Percentiles rank a stretch among this genome's conserved stretches.
Evolutionary conservation across 1,140 invertebrate genomes (phyloP).

Genomic region (Neodiprion lecontei): DNA sequence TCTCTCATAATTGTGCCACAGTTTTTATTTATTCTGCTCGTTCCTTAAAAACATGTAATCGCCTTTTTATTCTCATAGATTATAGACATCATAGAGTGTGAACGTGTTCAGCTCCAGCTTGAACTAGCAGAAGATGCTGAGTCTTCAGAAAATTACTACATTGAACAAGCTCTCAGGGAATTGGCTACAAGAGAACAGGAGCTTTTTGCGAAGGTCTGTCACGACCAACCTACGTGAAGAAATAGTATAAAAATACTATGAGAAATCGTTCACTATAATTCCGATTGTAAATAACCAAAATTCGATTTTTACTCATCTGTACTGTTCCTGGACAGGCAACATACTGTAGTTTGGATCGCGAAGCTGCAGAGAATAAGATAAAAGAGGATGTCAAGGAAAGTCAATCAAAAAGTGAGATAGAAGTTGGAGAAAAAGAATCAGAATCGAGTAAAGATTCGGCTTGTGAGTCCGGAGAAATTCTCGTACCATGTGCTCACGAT

Average conservation of each 20-base stretch:
- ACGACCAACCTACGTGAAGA: neutral
- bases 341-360: too few relatives aligned
- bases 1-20: neutral
- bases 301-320: too few relatives aligned
- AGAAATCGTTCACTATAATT: neutral
- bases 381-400: neutral
- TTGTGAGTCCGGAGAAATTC: constrained; percentile 34
- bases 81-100: constrained; percentile 73
- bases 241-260: neutral
- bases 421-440: constrained; percentile 23
- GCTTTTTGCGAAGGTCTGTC: constrained; percentile 19
- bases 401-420: neutral
- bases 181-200: constrained; percentile 60
- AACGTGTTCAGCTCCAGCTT: constrained; percentile 71
- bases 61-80: constrained; percentile 50
- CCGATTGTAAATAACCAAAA: neutral
- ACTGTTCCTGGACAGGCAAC: too few relatives aligned
- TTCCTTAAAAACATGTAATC: neutral
- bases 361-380: too few relatives aligned
- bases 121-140: constrained; percentile 74
- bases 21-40: too few relatives aligned
- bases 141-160: constrained; percentile 83
- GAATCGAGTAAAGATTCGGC: constrained; percentile 21
- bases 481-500: constrained; percentile 26
- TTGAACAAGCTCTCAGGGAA: constrained; percentile 79